A percentile compares a stretch with the other conserved stretches of the same genome.
phyloP scores from a whole-genome alignment of 2,113 vertebrate genomes.

The Morone saxatilis region DNA sequence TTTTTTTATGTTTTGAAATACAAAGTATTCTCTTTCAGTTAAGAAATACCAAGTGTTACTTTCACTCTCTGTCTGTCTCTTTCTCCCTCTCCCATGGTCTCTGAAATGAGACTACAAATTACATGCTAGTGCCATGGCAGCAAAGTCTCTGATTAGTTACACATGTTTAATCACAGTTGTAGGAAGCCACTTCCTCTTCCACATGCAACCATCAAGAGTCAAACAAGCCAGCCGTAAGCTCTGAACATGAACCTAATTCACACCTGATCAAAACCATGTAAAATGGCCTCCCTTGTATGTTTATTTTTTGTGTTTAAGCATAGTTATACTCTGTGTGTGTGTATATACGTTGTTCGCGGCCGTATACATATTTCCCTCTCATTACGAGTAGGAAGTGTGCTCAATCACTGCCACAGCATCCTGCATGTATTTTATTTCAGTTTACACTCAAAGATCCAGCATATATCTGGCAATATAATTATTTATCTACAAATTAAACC shows the following conservation, averaged over 20 bases:
- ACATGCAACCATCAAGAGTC: conserved; percentile 88
- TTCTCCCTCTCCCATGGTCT: conserved; percentile 64
- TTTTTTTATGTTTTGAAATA: not conserved
- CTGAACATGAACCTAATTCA: conserved; percentile 88
- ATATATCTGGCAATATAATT: conserved; percentile 22
- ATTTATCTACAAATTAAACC: conserved; percentile 42
- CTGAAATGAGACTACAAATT: conserved; percentile 92
- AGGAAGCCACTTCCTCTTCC: conserved; percentile 93
- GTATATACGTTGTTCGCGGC: conserved; percentile 21
- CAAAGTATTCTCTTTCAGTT: conserved; percentile 10
- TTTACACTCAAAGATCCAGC: conserved; percentile 64
- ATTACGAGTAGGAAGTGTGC: conserved; percentile 38
- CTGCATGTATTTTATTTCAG: conserved; percentile 63
- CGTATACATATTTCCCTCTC: conserved; percentile 39
- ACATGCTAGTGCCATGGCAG: conserved; percentile 91
- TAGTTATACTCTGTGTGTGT: conserved; percentile 2
- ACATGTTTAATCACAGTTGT: conserved; percentile 98
- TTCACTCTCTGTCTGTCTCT: conserved; percentile 21
- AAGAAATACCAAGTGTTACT: conserved; percentile 13
- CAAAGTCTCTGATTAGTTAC: conserved; percentile 95
- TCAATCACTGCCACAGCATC: conserved; percentile 54
- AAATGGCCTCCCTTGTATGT: conserved; percentile 69
- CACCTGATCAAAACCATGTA: conserved; percentile 90
- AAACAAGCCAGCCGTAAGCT: conserved; percentile 85
- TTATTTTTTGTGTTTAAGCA: conserved; percentile 54